Evolutionary conservation across 2,113 vertebrate genomes (phyloP), one percentile per base, ranked within the genome.

Genomic region (Cinclus cinclus): DNA sequence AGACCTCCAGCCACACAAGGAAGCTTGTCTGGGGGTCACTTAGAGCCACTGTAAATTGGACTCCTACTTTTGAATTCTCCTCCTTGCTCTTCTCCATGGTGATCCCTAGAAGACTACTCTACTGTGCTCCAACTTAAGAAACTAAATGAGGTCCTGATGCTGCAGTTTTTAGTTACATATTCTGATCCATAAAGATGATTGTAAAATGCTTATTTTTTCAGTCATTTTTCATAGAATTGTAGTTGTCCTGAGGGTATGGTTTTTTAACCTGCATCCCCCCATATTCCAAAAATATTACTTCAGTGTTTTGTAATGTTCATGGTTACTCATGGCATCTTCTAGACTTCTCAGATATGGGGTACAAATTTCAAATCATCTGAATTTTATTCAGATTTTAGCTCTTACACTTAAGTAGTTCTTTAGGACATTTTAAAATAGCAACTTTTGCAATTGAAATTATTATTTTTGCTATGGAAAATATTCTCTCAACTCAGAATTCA

Each of bases 21-120:
- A 76, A 52, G 30, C 24, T 80, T 76, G 16, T 55, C 31, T 30
- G 24, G 13, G 13, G 12, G 12, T 80, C 35, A 71, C 14, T 20
- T 50, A 42, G 35, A 86, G 35, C 67, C 12, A 16, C 16, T 83
- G 49, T 79, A 33, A 83, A 60, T 33, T 83, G 13, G 71, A 13
- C 44, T 88, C 65, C 24, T 68, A 2, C 22, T 75, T 82, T 80
- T 67, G 50, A 85, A 75, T 85, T 15, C 11, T 64, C 6, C 25
- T 47, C 5, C 10, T 11, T 0, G 0, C 9, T 58, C 44, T 49
- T 2, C 3, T 7, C 13, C 0, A 1, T 76, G 8, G 41, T 83
- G 71, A 73, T 85, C 92, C 30, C 33, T 58, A 19, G 22, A 87
- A 59, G 56, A 47, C 33, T 76, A 3, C 47, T 49, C 47, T 47